These are phyloP conservation scores for Ictalurus punctatus DNA, from an alignment of 2,113 vertebrate genomes.

Conservation along the genomic window DNA sequence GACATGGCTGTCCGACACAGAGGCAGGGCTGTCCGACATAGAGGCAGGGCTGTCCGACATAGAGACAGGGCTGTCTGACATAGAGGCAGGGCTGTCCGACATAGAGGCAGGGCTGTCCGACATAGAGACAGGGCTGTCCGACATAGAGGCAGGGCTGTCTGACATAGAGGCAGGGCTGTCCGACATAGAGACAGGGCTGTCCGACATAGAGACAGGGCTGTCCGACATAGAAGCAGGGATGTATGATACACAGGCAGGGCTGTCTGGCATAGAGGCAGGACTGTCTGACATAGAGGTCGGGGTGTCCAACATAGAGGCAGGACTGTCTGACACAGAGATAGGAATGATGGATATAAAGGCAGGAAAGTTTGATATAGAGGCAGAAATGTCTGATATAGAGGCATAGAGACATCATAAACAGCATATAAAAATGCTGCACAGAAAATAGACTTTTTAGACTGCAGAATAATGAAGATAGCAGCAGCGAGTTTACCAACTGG, in stretches of 20 bases:
- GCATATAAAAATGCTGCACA: not conserved
- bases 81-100: too few relatives aligned
- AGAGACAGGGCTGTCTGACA: too few relatives aligned
- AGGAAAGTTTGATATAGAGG: not conserved
- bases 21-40: too few relatives aligned
- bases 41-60: too few relatives aligned
- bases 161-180: not conserved
- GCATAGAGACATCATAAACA: not conserved
- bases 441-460: not conserved
- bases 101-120: too few relatives aligned
- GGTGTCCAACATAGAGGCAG: not conserved
- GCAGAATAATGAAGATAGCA: not conserved
- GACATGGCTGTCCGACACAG: too few relatives aligned
- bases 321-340: not conserved
- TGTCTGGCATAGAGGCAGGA: too few relatives aligned
- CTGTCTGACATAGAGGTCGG: not conserved
- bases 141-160: not conserved
- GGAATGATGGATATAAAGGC: not conserved
- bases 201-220: not conserved
- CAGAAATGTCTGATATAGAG: not conserved
- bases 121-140: too few relatives aligned
- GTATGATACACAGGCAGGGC: too few relatives aligned
- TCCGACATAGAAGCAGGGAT: too few relatives aligned
- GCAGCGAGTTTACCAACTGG: not conserved
- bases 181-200: not conserved